Evolutionary conservation across 2,888 invertebrate species (phyloP), one percentile per base, ranked within the genome.

Genomic region (Aporophyla nigra): DNA sequence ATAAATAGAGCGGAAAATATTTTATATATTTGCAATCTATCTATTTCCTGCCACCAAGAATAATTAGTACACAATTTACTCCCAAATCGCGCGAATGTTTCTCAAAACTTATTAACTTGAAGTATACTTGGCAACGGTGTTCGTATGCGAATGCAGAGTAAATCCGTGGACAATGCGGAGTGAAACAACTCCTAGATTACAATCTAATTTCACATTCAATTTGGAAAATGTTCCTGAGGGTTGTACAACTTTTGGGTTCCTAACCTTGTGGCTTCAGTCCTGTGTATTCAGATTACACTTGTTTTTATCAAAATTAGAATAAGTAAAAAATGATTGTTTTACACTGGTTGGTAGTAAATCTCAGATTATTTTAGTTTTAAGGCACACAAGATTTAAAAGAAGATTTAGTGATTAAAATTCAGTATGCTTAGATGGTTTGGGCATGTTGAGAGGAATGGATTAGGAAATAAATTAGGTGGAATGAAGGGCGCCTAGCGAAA

Each of bases 171-270:
- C 77, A 82, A 80, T 74, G 21, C 27, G 33, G 53, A 63, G 4
- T 54, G 54, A 66, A 76, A 80, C 62, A 65, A 82, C 58, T 73
- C 53, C 69, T 53, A 79, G 80, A 84, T 84, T 86, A 78, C 81
- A 79, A 87, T 86, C 84, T 78, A 61, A 86, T 86, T 80, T 83
- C 76, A 71, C 81, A 80, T 86, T 82, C 81, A 84, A 86, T 86
- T 82, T 83, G 58, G 80, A 76, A 77, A 84, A 87, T 82, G 69
- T 77, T 81, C 63, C 49, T 67, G 71, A 46, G 75, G 75, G 74
- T 68, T 62, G 62, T 68, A 65, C 24, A 82, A 87, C 74, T 80
- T 86, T 86, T 70, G 71, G 78, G 76, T 69, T 56, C 12, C 54
- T 71, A 78, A 73, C 76, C 46, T 72, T 69, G 66, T 70, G 68